Percentiles rank a stretch among this genome's conserved stretches.
Evolutionary conservation across 2,797 vertebrate species (phyloP).

Genomic region (Toxotes lorentzi): DNA sequence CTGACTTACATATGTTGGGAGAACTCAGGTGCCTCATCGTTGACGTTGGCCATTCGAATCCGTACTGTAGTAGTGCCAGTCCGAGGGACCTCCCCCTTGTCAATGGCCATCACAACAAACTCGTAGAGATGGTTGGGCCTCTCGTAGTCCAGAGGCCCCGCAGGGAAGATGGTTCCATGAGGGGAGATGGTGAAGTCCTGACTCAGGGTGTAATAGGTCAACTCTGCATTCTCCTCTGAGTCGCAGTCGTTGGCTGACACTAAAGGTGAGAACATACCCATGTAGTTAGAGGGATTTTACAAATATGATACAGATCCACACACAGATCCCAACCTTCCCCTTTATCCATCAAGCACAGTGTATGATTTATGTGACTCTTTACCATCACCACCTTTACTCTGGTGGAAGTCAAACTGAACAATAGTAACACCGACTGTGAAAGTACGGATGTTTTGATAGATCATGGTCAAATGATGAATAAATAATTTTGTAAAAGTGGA

Average conservation of each 20-base stretch:
- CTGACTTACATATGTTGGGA: slow-evolving; percentile 88
- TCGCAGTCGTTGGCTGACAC: slow-evolving; percentile 92
- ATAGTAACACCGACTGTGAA: background rate
- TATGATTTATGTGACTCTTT: background rate
- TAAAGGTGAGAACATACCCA: slow-evolving; percentile 55
- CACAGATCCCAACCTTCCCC: background rate
- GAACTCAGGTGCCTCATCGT: slow-evolving; percentile 91
- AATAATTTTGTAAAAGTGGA: no score
- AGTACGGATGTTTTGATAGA: background rate
- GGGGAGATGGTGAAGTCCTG: slow-evolving; percentile 90
- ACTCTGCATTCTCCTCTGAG: slow-evolving; percentile 88
- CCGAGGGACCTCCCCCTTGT: slow-evolving; percentile 87
- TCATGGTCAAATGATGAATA: background rate
- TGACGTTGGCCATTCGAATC: slow-evolving; percentile 90
- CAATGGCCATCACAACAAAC: slow-evolving; percentile 92
- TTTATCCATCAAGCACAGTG: background rate
- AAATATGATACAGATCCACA: background rate
- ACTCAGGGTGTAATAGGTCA: slow-evolving; percentile 90
- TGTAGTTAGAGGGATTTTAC: background rate
- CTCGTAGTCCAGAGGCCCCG: slow-evolving; percentile 88
- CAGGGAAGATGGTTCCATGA: slow-evolving; percentile 89
- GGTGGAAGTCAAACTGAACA: background rate
- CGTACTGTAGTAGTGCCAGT: slow-evolving; percentile 91
- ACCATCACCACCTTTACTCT: background rate
- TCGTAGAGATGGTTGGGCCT: slow-evolving; percentile 90